Evolutionary conservation across 2,888 invertebrate genomes (phyloP).

Genomic region (Leucophenga montana): DNA sequence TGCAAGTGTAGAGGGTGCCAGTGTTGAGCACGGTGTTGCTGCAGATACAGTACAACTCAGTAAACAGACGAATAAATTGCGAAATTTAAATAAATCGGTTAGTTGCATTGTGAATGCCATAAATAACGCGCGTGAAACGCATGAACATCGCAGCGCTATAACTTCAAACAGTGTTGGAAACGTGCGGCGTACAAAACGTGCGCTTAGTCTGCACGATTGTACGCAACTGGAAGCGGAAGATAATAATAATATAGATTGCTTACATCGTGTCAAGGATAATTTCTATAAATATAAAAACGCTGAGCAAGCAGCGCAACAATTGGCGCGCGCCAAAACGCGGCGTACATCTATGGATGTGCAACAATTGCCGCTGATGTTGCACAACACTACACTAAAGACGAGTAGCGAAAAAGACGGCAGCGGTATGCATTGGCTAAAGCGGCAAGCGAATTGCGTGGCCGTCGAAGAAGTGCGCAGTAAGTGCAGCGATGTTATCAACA

Average conservation of each 20-base stretch:
- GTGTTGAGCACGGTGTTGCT: too few species aligned
- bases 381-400: slow-evolving; percentile 26
- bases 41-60: slow-evolving; percentile 36
- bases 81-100: slow-evolving; percentile 64
- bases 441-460: slow-evolving; percentile 47
- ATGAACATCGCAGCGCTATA: slow-evolving; percentile 38
- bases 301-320: slow-evolving; percentile 55
- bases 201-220: slow-evolving; percentile 68
- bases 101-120: slow-evolving; percentile 64
- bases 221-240: slow-evolving; percentile 38
- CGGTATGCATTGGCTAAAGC: slow-evolving; percentile 68
- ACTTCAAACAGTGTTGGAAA: too few species aligned
- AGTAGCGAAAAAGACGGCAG: slow-evolving; percentile 49
- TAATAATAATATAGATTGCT: slow-evolving; percentile 29
- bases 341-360: slow-evolving; percentile 27
- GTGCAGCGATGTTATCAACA: slow-evolving; percentile 41
- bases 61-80: slow-evolving; percentile 50
- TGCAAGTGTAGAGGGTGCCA: slow-evolving; percentile 47
- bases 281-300: slow-evolving; percentile 73
- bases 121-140: slow-evolving; percentile 50
- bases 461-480: slow-evolving; percentile 25
- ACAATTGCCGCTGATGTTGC: background rate
- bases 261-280: slow-evolving; percentile 68
- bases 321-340: slow-evolving; percentile 33
- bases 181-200: slow-evolving; percentile 54